A percentile compares a stretch with the other conserved stretches of the same genome.
Evolutionary conservation across 2,888 invertebrate genomes (phyloP).

Genomic region (Epinotia ramella): DNA sequence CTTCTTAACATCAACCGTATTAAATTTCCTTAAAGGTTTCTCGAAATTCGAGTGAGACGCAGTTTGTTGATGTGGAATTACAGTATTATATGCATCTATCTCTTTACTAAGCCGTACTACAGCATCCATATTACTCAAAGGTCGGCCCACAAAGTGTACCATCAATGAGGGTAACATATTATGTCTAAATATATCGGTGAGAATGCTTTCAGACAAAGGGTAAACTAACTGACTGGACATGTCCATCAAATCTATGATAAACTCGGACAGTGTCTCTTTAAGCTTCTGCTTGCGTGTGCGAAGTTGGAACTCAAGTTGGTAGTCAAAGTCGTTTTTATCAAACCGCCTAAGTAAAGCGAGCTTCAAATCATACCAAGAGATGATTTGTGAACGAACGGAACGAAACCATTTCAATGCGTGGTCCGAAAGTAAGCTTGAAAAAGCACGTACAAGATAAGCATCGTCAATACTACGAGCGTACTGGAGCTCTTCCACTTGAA

Average conservation of each 20-base stretch:
- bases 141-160: background rate
- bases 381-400: background rate
- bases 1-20: background rate
- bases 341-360: constrained; percentile 1
- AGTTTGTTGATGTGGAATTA: background rate
- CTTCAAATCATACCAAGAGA: constrained; percentile 1
- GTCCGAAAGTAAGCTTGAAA: background rate
- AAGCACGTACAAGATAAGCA: background rate
- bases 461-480: constrained; percentile 6
- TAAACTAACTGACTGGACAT: constrained; percentile 1
- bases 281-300: constrained; percentile 13
- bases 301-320: constrained; percentile 17
- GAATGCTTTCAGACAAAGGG: background rate
- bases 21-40: background rate
- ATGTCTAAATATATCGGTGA: constrained; percentile 16
- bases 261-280: constrained; percentile 11
- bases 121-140: background rate
- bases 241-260: constrained; percentile 12
- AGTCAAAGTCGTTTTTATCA: constrained; percentile 11
- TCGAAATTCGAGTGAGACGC: background rate
- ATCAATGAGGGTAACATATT: constrained; percentile 10
- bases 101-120: constrained; percentile 11
- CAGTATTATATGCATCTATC: constrained; percentile 10
- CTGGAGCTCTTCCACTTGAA: constrained; percentile 5
- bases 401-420: constrained; percentile 13